A percentile compares a stretch with the other conserved stretches of the same genome.
phyloP scores from a whole-genome alignment of 1,140 invertebrate species.

The Zaprionus taronus region DNA sequence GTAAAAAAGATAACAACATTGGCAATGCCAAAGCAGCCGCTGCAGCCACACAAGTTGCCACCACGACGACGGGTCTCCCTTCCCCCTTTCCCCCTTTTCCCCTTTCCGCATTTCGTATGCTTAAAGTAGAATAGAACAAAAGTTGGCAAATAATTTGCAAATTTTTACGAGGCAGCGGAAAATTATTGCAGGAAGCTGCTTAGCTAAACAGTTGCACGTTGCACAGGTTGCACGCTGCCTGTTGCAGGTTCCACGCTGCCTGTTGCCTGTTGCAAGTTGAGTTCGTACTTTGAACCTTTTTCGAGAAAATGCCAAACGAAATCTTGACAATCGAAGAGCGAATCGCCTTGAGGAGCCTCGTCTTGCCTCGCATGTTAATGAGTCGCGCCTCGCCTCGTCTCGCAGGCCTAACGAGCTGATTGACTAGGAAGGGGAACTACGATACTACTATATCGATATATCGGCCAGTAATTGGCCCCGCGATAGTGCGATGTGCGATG shows the following conservation, averaged over 20 bases:
- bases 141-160: conserved; percentile 78
- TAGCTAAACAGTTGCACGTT: conserved; percentile 63
- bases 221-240: conserved; percentile 26
- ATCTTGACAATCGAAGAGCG: conserved; percentile 8
- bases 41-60: conserved; percentile 71
- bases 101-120: conserved; percentile 34
- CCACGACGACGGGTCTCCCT: neutral
- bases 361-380: conserved; percentile 37
- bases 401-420: conserved; percentile 11
- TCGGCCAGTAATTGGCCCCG: conserved; percentile 16
- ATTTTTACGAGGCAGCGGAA: conserved; percentile 68
- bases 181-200: conserved; percentile 67
- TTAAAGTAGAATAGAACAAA: conserved; percentile 68
- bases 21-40: conserved; percentile 54
- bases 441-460: conserved; percentile 15
- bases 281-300: conserved; percentile 14
- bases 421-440: conserved; percentile 13
- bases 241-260: conserved; percentile 10
- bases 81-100: neutral
- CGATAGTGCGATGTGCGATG: conserved; percentile 13
- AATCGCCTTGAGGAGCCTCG: neutral
- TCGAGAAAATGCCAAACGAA: neutral
- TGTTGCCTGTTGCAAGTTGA: neutral
- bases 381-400: neutral
- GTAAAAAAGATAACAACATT: conserved; percentile 81